These are phyloP conservation scores for Spisula solida DNA, from an alignment of 2,888 invertebrate genomes.

Conservation along the genomic window DNA sequence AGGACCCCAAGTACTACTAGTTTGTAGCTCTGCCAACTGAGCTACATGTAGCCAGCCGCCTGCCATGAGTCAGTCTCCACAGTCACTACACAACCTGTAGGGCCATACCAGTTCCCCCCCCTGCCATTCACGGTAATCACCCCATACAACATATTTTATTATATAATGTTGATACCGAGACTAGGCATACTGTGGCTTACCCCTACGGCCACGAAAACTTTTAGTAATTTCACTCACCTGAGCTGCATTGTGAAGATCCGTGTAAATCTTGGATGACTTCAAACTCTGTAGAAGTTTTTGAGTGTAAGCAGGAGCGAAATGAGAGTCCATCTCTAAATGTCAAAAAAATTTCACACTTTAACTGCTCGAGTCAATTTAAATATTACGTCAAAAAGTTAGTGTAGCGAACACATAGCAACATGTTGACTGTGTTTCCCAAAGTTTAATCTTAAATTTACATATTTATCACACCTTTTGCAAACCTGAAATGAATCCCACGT, in stretches of 20 bases:
- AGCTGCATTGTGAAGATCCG: constrained; percentile 81
- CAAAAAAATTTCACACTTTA: neutral
- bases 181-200: no score
- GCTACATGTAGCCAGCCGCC: no score
- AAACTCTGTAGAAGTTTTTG: constrained; percentile 76
- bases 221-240: constrained; percentile 76
- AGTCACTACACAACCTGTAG: no score
- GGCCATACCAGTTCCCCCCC: no score
- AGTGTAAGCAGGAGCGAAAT: constrained; percentile 76
- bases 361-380: neutral
- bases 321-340: constrained; percentile 59
- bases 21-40: no score
- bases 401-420: neutral
- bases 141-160: no score
- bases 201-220: neutral
- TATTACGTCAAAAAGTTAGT: neutral
- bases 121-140: no score
- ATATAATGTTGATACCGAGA: no score
- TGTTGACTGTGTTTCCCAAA: neutral
- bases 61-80: no score
- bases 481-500: neutral
- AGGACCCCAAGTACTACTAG: no score
- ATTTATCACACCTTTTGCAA: neutral
- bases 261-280: constrained; percentile 80
- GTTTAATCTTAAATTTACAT: neutral